phyloP scores from a whole-genome alignment of 2,797 vertebrate genomes.

The Spheniscus humboldti region DNA sequence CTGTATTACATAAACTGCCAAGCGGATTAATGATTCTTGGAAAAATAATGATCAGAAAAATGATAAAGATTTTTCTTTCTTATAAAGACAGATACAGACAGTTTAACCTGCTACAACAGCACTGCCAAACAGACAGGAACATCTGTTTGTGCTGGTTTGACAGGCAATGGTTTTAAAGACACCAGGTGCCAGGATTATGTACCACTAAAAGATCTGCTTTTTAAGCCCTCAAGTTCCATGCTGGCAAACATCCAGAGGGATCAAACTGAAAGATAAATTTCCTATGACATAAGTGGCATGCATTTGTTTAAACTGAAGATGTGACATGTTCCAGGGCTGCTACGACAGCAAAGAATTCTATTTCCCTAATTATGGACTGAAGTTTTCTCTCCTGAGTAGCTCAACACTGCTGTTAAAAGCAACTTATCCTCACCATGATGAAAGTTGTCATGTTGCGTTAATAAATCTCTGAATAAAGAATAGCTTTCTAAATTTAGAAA shows the following conservation, averaged over 20 bases:
- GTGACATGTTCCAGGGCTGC: neutral
- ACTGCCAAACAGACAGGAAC: neutral
- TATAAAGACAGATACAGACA: neutral
- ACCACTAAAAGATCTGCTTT: neutral
- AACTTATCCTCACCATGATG: neutral
- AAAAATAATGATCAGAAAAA: constrained; percentile 31
- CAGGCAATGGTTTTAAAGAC: constrained; percentile 9
- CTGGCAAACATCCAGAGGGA: constrained; percentile 25
- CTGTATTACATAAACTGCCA: neutral
- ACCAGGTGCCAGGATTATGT: neutral
- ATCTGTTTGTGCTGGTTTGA: constrained; percentile 16
- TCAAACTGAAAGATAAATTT: constrained; percentile 25
- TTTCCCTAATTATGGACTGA: neutral
- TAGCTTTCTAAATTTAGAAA: neutral
- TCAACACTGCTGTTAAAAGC: neutral
- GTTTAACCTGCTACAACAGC: neutral
- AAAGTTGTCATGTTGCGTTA: neutral
- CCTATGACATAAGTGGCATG: neutral
- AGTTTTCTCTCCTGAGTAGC: neutral
- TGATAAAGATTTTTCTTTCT: neutral
- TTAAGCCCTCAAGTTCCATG: neutral
- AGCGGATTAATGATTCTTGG: neutral
- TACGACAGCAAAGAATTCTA: neutral
- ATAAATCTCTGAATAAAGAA: neutral
- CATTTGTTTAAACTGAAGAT: constrained; percentile 20